These are phyloP conservation scores for Spisula solida DNA, from an alignment of 2,888 invertebrate genomes.

Conservation along the genomic window DNA sequence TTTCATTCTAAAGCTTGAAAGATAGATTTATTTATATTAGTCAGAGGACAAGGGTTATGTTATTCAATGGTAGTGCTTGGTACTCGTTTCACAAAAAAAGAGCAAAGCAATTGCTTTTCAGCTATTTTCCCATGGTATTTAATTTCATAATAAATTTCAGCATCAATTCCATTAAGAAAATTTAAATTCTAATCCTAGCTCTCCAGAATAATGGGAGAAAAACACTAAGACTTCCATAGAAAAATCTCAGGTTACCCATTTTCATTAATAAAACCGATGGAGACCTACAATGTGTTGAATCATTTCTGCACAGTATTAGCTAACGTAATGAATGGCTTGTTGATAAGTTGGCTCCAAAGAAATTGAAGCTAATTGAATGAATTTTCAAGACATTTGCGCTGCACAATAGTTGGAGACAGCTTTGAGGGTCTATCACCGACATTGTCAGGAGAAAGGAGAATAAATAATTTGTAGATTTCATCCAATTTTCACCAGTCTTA, in stretches of 20 bases:
- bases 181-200: slow-evolving; percentile 51
- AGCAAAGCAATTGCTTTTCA: slow-evolving; percentile 21
- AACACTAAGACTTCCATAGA: slow-evolving; percentile 25
- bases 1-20: not conserved
- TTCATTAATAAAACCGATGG: slow-evolving; percentile 33
- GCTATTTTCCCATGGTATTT: slow-evolving; percentile 45
- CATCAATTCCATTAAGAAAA: slow-evolving; percentile 53
- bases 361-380: slow-evolving; percentile 18
- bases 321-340: slow-evolving; percentile 16
- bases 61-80: not conserved
- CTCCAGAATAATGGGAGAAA: slow-evolving; percentile 8
- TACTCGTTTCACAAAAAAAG: slow-evolving; percentile 15
- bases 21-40: slow-evolving; percentile 28
- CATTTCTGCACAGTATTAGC: not conserved
- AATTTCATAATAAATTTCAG: slow-evolving; percentile 55
- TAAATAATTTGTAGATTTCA: slow-evolving; percentile 13
- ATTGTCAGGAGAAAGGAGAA: slow-evolving; percentile 16
- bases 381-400: not conserved
- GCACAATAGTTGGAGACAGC: not conserved
- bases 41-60: slow-evolving; percentile 7
- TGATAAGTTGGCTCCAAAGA: slow-evolving; percentile 19
- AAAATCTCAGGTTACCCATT: slow-evolving; percentile 32
- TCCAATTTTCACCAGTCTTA: not conserved
- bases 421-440: not conserved
- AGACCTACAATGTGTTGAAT: slow-evolving; percentile 31